Evolutionary conservation across 1,140 invertebrate species (phyloP), one percentile per base, ranked within the genome.

Genomic region (Nomia melanderi): DNA sequence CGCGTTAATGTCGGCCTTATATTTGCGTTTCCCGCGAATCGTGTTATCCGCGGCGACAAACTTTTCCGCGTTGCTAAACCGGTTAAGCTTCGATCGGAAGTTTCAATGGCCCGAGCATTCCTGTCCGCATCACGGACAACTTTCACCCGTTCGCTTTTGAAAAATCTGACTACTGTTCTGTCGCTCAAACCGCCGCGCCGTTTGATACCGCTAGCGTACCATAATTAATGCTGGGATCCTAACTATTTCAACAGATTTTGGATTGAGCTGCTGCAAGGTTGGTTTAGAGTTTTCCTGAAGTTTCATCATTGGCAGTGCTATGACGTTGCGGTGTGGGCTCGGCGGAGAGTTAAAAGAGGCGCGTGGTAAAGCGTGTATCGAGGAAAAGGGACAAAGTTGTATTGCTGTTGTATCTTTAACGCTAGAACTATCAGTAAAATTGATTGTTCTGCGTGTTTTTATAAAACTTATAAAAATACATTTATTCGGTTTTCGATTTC

Each of bases 11-110:
- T 8, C 20, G 6, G 14, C 17, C 39, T 67, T 39, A 25, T 44
- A 44, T 54, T 65, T 56, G 33, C 25, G 62, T 50, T 50, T 20
- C 47, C 47, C 47, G 50, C 50, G 50, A 53, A 54, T 73, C 60
- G 33, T 64, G 36, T 64, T 39, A 39, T 63, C 64, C 44, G 69
- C 39, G 20, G 29, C 23, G 47, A 31, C n/a, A 54, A 31, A 65
- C 25, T 41, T 74, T 73, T 33, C 50, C 50, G 50, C 50, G 47
- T 74, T 66, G 62, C 17, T 44, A 41, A 74, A 74, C 71, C 71
- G 71, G 71, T 74, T 64, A 12, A 12, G 23, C 27, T 36, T 14
- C 23, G 70, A 53, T 73, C 59, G 70, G 44, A 73, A 73, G 59
- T 64, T 33, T 27, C 36, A 27, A 47, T 20, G 56, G 57, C 27